Base-by-base conservation (phyloP, 2,797 vertebrate genomes). In the Fistularia tabacaria region DNA sequence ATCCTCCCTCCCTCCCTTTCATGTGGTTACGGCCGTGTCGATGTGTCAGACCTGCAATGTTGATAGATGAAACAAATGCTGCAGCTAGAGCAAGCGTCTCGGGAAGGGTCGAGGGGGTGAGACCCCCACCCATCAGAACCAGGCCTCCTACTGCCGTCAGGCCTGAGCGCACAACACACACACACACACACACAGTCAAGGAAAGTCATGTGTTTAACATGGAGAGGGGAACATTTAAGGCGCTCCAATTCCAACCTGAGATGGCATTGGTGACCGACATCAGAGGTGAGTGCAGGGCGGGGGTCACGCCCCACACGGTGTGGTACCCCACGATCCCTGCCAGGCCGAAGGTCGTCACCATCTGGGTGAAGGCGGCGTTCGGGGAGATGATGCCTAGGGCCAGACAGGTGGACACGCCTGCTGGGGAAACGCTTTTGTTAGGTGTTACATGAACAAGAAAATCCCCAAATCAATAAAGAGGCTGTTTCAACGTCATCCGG, bases 51-150 rank as follows among this genome's bases (percentile, higher is more conserved):
- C 92, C 92, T 9, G 92, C 92, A 10, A 93, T 92, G 83, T 93
- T 93, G 76, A 93, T 89, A 46, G 92, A 93, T 50, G 92, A 93
- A 59, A 93, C 84, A 13, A 93, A 93, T 1, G 91, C 92, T 25
- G 92, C 92, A 13, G 89, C 83, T 43, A 93, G 79, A 51, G 92
- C 92, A 6, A 93, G 86, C 64, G 79, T 64, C 66, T 93, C 73
- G 0, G 92, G 90, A 10, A 91, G 6, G 3, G 62, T 62, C 45
- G 89, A 89, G 38, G 92, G 92, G 14, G 89, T 80, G 42, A 91
- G 89, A 40, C 86, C 87, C 40, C 92, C 92, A 7, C 91, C 92
- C 92, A 93, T 93, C 71, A 93, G 77, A 55, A 89, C 90, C 73
- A 93, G 80, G 61, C 92, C 92, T 7, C 92, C 92, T 7, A 92